These are phyloP conservation scores for Mythimna vitellina DNA, from an alignment of 2,888 invertebrate species.

Conservation along the genomic window DNA sequence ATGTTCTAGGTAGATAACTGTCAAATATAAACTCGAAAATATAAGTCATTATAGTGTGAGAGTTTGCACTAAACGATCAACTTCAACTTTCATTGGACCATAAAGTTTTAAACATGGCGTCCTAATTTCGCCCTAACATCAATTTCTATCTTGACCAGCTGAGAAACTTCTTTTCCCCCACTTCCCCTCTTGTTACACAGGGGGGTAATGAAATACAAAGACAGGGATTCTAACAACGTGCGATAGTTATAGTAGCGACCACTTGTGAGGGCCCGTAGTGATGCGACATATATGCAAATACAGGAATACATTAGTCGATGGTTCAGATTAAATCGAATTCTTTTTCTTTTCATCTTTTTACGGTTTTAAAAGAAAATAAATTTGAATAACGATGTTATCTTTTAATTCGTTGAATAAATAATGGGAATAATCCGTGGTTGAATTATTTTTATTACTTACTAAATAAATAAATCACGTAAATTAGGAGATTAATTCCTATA, in stretches of 20 bases:
- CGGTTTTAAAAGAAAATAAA: conserved; percentile 38
- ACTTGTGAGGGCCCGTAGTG: conserved; percentile 78
- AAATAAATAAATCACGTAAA: conserved; percentile 49
- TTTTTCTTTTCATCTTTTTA: conserved; percentile 27
- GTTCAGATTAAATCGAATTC: conserved; percentile 20
- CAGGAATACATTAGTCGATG: conserved; percentile 60
- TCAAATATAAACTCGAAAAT: conserved; percentile 5
- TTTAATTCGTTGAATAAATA: conserved; percentile 48
- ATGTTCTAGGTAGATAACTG: neutral
- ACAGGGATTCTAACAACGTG: conserved; percentile 61
- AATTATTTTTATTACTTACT: conserved; percentile 39
- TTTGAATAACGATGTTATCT: conserved; percentile 50
- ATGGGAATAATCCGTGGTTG: conserved; percentile 24
- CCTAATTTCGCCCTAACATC: conserved; percentile 29
- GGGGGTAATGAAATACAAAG: conserved; percentile 65
- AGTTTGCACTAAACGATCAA: neutral
- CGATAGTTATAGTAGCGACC: conserved; percentile 67
- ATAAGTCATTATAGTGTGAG: neutral
- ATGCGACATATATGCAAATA: conserved; percentile 70
- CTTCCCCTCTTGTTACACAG: conserved; percentile 27
- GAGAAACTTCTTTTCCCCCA: conserved; percentile 26
- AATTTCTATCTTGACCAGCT: conserved; percentile 43
- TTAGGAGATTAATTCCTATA: conserved; percentile 38
- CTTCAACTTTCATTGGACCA: neutral
- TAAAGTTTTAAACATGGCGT: conserved; percentile 10